A percentile compares a stretch with the other conserved stretches of the same genome.
phyloP scores from a whole-genome alignment of 35 echinoderm and acorn worm genomes.

The Stichopus chloronotus region DNA sequence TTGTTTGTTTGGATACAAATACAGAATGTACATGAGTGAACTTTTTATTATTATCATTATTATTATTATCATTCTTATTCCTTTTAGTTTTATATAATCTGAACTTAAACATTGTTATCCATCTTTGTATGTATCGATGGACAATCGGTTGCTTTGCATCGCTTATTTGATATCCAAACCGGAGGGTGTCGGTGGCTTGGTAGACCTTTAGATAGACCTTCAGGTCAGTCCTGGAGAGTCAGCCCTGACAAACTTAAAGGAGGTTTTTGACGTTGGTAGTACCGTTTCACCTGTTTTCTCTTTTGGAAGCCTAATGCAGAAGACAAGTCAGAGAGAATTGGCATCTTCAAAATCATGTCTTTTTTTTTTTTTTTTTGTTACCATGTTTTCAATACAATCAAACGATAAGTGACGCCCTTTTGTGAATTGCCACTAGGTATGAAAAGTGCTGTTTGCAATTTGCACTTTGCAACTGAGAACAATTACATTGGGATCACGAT shows the following conservation, averaged over 20 bases:
- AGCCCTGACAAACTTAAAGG: background rate
- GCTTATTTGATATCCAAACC: background rate
- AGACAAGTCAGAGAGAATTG: background rate
- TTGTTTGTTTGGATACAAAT: background rate
- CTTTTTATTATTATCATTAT: background rate
- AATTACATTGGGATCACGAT: background rate
- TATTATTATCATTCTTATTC: background rate
- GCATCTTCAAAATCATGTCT: background rate
- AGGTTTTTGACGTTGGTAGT: background rate
- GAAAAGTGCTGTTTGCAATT: slow-evolving; percentile 3
- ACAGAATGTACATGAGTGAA: background rate
- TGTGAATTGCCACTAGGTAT: background rate
- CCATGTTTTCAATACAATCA: background rate
- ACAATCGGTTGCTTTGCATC: background rate
- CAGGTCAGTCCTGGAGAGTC: background rate
- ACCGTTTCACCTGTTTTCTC: background rate
- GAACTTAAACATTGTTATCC: background rate
- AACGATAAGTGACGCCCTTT: background rate
- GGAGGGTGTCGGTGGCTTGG: background rate
- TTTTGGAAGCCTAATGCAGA: background rate
- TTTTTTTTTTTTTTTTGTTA: background rate
- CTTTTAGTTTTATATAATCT: slow-evolving; percentile 1
- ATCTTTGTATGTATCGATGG: background rate
- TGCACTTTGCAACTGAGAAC: background rate
- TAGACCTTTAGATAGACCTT: background rate